A percentile compares a stretch with the other conserved stretches of the same genome.
These are phyloP conservation scores for Pantherophis alleghaniensis DNA, from an alignment of 2,797 vertebrate species.

Conservation along the genomic window DNA sequence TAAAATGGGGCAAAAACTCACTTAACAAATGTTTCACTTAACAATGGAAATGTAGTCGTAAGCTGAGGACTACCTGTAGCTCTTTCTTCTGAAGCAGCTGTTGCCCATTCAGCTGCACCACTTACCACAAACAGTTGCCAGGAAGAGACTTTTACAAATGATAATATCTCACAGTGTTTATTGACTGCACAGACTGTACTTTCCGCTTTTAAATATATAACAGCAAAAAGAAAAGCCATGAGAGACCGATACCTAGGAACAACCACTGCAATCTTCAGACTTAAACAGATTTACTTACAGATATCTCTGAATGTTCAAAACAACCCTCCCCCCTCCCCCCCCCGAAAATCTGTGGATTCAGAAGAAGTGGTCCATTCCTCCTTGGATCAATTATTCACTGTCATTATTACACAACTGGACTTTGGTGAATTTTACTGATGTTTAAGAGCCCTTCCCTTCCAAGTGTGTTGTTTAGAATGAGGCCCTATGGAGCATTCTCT, in stretches of 20 bases:
- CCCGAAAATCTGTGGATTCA: neutral
- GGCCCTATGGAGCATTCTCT: neutral
- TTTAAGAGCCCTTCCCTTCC: neutral
- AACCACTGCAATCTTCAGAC: neutral
- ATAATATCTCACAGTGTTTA: neutral
- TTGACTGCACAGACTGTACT: neutral
- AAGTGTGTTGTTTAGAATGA: neutral
- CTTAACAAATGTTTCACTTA: neutral
- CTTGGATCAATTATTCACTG: neutral
- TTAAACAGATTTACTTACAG: neutral
- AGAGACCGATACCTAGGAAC: neutral
- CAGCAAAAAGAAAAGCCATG: neutral
- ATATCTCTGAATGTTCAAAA: neutral
- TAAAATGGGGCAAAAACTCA: neutral
- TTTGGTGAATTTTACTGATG: neutral
- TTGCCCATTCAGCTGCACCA: neutral
- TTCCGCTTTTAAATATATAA: neutral
- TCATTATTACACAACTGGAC: neutral
- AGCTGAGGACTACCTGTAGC: neutral
- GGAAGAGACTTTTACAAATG: neutral
- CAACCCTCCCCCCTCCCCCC: no score
- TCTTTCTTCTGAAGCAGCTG: neutral
- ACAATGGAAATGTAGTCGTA: neutral
- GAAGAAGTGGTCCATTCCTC: neutral
- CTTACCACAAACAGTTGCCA: neutral